Evolutionary conservation across 2,113 vertebrate genomes (phyloP).

Genomic region (Thryonomys swinderianus): DNA sequence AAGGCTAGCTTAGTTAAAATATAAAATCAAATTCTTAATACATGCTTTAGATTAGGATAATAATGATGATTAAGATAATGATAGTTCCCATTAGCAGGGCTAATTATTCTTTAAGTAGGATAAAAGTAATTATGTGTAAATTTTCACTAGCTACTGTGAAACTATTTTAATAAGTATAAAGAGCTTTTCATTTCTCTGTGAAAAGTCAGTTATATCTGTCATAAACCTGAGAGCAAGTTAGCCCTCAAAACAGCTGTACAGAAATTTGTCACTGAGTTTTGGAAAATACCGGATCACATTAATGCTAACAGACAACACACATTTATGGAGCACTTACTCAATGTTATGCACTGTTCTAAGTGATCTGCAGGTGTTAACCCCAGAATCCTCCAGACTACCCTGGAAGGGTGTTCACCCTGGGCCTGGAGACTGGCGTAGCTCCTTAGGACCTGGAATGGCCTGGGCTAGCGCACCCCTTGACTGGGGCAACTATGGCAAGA

Average conservation of each 20-base stretch:
- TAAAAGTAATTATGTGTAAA: slow-evolving; percentile 71
- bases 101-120: slow-evolving; percentile 75
- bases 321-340: not conserved
- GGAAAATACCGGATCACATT: not conserved
- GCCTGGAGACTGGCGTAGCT: not conserved
- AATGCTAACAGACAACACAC: not conserved
- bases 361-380: not conserved
- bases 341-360: not conserved
- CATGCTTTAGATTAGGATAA: slow-evolving; percentile 68
- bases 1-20: slow-evolving; percentile 37
- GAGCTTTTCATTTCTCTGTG: slow-evolving; percentile 61
- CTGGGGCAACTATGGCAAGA: not conserved
- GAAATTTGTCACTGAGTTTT: slow-evolving; percentile 5
- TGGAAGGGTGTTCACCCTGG: not conserved
- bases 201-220: slow-evolving; percentile 68
- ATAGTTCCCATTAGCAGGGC: slow-evolving; percentile 66
- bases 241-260: slow-evolving; percentile 26
- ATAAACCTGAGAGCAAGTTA: slow-evolving; percentile 54
- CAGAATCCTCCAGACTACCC: not conserved
- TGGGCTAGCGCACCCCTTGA: not conserved
- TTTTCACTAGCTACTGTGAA: slow-evolving; percentile 66
- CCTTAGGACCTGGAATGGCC: not conserved
- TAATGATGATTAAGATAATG: slow-evolving; percentile 74
- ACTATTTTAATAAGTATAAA: slow-evolving; percentile 71
- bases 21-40: slow-evolving; percentile 67